These are phyloP conservation scores for Drosophila serrata DNA, from an alignment of 1,140 invertebrate genomes.

Conservation along the genomic window DNA sequence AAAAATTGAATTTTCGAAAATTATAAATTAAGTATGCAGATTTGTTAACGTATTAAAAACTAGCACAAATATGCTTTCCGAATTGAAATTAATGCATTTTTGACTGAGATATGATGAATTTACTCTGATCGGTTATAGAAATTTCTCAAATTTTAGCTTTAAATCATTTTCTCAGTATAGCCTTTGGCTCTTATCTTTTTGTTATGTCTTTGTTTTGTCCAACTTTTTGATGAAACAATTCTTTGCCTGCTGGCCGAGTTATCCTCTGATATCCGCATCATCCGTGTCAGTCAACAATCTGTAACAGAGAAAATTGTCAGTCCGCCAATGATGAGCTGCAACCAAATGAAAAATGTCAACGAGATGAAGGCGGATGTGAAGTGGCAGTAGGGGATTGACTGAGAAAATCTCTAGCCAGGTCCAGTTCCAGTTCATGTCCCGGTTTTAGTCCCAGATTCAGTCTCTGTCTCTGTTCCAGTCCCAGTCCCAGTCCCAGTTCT, in stretches of 20 bases:
- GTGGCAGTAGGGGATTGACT: constrained; percentile 2
- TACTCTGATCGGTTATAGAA: too few relatives aligned
- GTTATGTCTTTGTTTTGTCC: not conserved
- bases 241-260: not conserved
- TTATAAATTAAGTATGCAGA: too few relatives aligned
- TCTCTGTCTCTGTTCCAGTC: not conserved
- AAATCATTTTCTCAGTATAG: not conserved
- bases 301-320: constrained; percentile 11
- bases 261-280: constrained; percentile 8
- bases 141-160: too few relatives aligned
- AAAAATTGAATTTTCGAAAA: too few relatives aligned
- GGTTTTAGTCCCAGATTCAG: constrained; percentile 1
- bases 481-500: constrained; percentile 3
- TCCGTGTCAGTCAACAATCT: constrained; percentile 5
- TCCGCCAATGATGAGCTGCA: constrained; percentile 17
- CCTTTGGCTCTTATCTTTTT: not conserved
- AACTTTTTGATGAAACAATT: constrained; percentile 14
- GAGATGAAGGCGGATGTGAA: constrained; percentile 28
- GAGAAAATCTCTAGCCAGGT: not conserved
- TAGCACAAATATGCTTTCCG: too few relatives aligned
- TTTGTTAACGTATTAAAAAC: too few relatives aligned
- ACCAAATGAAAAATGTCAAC: constrained; percentile 39
- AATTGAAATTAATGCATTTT: too few relatives aligned
- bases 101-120: too few relatives aligned
- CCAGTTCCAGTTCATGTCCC: constrained; percentile 13